Evolutionary conservation across 1,140 invertebrate species (phyloP).

Genomic region (Stegodyphus dumicola): DNA sequence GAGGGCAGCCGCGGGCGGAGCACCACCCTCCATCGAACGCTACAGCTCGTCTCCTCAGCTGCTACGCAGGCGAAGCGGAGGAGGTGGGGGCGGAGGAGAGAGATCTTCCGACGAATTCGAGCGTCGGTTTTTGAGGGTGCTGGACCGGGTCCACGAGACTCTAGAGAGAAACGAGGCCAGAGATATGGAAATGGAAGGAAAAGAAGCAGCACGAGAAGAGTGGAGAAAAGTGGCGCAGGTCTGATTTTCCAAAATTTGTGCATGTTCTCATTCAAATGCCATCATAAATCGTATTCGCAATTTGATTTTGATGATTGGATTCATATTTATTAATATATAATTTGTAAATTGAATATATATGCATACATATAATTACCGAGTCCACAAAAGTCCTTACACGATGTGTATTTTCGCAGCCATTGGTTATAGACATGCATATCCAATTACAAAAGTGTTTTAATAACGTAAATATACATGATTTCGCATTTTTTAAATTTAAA

Average conservation of each 20-base stretch:
- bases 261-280: no score
- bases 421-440: no score
- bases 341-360: no score
- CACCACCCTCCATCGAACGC: constrained; percentile 22
- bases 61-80: constrained; percentile 32
- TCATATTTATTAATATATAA: no score
- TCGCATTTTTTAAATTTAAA: no score
- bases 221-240: constrained; percentile 52
- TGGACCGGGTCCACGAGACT: constrained; percentile 52
- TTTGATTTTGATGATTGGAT: no score
- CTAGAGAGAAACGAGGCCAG: constrained; percentile 48
- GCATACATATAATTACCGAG: no score
- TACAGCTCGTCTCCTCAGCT: constrained; percentile 55
- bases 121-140: constrained; percentile 47
- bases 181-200: constrained; percentile 23
- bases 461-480: no score
- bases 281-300: no score
- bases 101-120: constrained; percentile 56
- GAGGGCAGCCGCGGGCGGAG: neutral
- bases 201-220: constrained; percentile 29
- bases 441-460: no score
- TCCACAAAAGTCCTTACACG: no score
- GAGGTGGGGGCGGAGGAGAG: constrained; percentile 17
- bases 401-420: no score
- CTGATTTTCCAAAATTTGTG: neutral